Conservation (phyloP, 2,113 vertebrate species). For the Alethe diademata region DNA sequence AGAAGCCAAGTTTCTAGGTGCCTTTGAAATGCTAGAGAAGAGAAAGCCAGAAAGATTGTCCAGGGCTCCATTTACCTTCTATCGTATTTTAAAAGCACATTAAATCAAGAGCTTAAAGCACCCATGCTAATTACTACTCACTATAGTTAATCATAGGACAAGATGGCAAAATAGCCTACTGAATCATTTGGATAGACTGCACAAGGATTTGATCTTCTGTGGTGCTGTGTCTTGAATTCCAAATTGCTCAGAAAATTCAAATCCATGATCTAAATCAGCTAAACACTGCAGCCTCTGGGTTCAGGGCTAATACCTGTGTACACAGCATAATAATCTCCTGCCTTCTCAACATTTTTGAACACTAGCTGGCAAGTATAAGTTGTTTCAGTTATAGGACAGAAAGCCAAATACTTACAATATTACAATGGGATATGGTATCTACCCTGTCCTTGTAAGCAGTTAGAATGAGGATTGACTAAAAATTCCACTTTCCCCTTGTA, state of each 20-base stretch:
- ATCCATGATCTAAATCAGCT: neutral
- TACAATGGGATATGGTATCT: neutral
- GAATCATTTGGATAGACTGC: neutral
- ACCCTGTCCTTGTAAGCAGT: neutral
- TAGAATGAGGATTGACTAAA: neutral
- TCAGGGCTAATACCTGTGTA: neutral
- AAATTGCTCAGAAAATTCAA: neutral
- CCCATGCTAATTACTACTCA: conserved; percentile 7
- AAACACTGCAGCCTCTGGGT: neutral
- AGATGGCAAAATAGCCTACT: conserved; percentile 17
- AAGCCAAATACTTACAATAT: neutral
- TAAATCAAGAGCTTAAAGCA: conserved; percentile 40
- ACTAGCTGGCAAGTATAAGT: neutral
- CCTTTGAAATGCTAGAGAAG: conserved; percentile 47
- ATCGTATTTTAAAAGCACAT: conserved; percentile 2
- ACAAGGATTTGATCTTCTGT: neutral
- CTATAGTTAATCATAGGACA: conserved; percentile 12
- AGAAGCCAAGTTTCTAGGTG: conserved; percentile 52
- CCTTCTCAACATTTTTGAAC: neutral
- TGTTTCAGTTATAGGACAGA: neutral
- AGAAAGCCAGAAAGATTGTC: conserved; percentile 29
- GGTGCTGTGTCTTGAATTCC: neutral
- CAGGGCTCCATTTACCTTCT: conserved; percentile 25
- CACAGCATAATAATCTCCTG: neutral
- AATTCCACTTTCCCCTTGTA: neutral